phyloP scores from a whole-genome alignment of 2,888 invertebrate genomes.

The Drosophila incognita region DNA sequence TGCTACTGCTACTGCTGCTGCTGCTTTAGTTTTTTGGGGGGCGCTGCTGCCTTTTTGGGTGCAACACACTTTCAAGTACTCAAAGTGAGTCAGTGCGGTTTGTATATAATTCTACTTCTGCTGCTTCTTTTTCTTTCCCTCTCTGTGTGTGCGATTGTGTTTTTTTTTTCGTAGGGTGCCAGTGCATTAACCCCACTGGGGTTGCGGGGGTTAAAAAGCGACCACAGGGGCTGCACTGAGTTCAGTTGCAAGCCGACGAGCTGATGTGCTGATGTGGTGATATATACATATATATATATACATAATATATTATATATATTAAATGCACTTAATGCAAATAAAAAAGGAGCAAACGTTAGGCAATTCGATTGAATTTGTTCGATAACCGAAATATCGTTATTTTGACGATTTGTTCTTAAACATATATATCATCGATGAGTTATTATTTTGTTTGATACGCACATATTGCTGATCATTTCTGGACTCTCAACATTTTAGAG shows the following conservation, averaged over 20 bases:
- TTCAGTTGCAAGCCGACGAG: conserved; percentile 8
- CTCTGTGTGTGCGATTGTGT: conserved; percentile 2
- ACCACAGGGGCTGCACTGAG: conserved; percentile 7
- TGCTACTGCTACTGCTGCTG: neutral
- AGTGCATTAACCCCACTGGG: conserved; percentile 71
- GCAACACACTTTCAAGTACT: conserved; percentile 75
- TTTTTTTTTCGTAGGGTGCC: conserved; percentile 57
- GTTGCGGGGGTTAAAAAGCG: conserved; percentile 18
- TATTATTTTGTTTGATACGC: neutral
- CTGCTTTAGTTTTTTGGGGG: conserved; percentile 34
- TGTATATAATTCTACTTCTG: conserved; percentile 44
- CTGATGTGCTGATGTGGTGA: conserved; percentile 1
- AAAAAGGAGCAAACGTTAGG: too few relatives aligned
- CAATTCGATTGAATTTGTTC: neutral
- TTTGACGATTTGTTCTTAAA: neutral
- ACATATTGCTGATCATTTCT: neutral
- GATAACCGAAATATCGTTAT: neutral
- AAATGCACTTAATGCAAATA: too few relatives aligned
- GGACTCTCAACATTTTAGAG: neutral
- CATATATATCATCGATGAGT: too few relatives aligned
- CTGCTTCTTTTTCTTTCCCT: conserved; percentile 6
- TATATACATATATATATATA: neutral
- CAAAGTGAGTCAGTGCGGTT: conserved; percentile 58
- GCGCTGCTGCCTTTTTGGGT: conserved; percentile 60
- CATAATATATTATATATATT: neutral